Evolutionary conservation across 2,797 vertebrate species (phyloP).

Genomic region (Manis javanica): DNA sequence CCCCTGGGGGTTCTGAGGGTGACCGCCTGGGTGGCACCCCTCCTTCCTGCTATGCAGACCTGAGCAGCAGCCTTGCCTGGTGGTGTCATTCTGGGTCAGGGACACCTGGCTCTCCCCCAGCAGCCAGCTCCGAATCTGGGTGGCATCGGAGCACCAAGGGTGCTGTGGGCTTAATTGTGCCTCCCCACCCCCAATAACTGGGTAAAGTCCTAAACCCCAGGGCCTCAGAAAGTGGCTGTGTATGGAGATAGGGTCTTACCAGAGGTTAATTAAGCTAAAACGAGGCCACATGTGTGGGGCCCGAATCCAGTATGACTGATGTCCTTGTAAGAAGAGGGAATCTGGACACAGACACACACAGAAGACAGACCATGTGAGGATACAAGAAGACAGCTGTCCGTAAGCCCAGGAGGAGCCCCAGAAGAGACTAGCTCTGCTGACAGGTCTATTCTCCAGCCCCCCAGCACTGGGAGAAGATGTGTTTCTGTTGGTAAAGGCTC

Average conservation of each 20-base stretch:
- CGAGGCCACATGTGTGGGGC: neutral
- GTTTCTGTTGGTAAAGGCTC: neutral
- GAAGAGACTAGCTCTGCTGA: neutral
- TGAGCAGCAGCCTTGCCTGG: neutral
- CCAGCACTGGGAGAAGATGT: neutral
- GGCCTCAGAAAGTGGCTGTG: neutral
- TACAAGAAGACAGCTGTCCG: accelerated
- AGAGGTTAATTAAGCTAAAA: neutral
- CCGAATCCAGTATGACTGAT: neutral
- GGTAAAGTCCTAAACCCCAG: neutral
- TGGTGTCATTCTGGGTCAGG: neutral
- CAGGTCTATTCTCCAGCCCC: neutral
- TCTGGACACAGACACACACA: neutral
- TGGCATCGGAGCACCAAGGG: neutral
- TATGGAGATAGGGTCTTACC: neutral
- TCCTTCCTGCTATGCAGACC: neutral
- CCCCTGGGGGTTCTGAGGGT: neutral
- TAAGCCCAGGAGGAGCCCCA: neutral
- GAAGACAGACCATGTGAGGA: neutral
- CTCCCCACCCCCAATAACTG: neutral
- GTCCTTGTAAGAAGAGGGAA: neutral
- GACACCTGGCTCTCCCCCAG: neutral
- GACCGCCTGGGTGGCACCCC: neutral
- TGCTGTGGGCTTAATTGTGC: neutral
- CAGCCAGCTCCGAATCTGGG: neutral